phyloP scores from a whole-genome alignment of 53 echinoderm and acorn worm species.

The Actinopyga echinites region DNA sequence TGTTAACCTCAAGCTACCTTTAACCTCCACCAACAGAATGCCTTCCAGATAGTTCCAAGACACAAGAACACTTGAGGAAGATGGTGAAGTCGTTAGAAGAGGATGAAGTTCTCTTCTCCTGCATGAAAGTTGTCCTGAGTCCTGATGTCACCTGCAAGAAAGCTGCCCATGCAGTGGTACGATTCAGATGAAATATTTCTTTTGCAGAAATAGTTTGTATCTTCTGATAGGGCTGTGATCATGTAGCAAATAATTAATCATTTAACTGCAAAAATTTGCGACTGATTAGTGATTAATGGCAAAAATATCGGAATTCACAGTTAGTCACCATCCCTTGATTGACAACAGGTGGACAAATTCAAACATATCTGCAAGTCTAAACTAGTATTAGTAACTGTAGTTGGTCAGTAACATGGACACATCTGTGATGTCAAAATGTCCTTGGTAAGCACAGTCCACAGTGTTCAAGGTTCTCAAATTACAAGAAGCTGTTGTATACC shows the following conservation, averaged over 20 bases:
- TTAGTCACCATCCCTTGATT: too few species aligned
- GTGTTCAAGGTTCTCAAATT: too few species aligned
- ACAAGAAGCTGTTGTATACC: too few species aligned
- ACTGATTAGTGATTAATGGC: neutral
- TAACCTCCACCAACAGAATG: neutral
- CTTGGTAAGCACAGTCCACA: too few species aligned
- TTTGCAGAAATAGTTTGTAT: neutral
- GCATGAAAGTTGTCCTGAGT: conserved; percentile 74
- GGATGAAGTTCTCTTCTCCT: conserved; percentile 62
- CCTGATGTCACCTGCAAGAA: conserved; percentile 81
- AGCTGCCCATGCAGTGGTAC: conserved; percentile 89
- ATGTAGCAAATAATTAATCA: neutral
- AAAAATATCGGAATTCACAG: too few species aligned
- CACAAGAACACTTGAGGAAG: conserved; percentile 86
- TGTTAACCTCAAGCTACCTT: too few species aligned
- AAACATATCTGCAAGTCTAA: too few species aligned
- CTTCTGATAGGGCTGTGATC: too few species aligned
- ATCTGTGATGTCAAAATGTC: too few species aligned
- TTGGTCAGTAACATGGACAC: too few species aligned
- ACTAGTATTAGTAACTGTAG: too few species aligned
- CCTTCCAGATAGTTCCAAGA: conserved; percentile 21
- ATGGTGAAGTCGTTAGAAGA: conserved; percentile 65
- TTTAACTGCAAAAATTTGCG: neutral
- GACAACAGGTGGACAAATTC: too few species aligned
- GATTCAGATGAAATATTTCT: conserved; percentile 1